Evolutionary conservation across 1,140 invertebrate species (phyloP).

Genomic region (Megalonaias nervosa): DNA sequence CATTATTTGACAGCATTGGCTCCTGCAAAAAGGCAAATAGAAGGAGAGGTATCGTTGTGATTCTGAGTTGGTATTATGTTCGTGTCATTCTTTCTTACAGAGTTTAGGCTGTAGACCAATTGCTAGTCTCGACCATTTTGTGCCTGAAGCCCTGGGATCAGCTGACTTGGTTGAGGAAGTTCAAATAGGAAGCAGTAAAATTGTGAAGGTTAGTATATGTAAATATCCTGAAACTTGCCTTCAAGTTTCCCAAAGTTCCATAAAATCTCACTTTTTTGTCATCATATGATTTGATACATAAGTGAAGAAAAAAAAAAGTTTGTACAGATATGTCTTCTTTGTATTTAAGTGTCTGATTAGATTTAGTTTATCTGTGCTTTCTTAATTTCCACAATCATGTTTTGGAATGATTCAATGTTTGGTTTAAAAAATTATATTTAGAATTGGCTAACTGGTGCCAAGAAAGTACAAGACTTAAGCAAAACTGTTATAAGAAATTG

Average conservation of each 20-base stretch:
- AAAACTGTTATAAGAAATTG: too few relatives aligned
- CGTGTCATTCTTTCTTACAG: slow-evolving; percentile 61
- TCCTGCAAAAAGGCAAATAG: too few relatives aligned
- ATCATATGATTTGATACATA: not conserved
- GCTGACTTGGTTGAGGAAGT: slow-evolving; percentile 98
- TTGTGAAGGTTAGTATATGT: slow-evolving; percentile 84
- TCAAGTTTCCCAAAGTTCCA: not conserved
- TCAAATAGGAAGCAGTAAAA: slow-evolving; percentile 89
- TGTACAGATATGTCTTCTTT: not conserved
- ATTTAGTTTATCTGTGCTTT: too few relatives aligned
- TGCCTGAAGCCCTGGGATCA: slow-evolving; percentile 89
- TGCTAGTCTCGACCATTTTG: slow-evolving; percentile 98
- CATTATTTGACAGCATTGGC: too few relatives aligned
- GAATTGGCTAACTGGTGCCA: too few relatives aligned
- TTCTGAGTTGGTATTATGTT: too few relatives aligned
- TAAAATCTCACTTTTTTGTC: not conserved
- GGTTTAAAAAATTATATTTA: too few relatives aligned
- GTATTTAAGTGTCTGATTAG: too few relatives aligned
- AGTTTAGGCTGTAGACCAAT: slow-evolving; percentile 95
- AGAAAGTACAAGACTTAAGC: too few relatives aligned
- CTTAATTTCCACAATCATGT: too few relatives aligned
- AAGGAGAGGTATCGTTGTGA: too few relatives aligned
- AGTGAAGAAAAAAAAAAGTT: not conserved
- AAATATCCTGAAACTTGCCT: not conserved
- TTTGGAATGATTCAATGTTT: too few relatives aligned